Percentiles rank a stretch among this genome's conserved stretches.
phyloP scores from a whole-genome alignment of 2,888 invertebrate genomes.

The Dynastes hyllus region DNA sequence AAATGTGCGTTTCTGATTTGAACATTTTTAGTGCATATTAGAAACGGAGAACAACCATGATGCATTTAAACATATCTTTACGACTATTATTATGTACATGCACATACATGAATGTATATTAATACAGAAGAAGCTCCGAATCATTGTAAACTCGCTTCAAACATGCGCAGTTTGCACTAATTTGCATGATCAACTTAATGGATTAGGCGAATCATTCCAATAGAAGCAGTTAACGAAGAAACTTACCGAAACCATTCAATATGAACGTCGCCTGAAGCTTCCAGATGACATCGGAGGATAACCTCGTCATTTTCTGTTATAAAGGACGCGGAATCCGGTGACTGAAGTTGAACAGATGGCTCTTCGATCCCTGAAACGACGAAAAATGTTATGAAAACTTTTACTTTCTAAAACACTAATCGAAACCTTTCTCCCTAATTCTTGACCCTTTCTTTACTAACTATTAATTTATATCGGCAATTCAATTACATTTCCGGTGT shows the following conservation, averaged over 20 bases:
- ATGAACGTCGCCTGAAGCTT: constrained; percentile 79
- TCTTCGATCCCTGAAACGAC: constrained; percentile 76
- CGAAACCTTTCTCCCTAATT: constrained; percentile 49
- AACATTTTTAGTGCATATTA: background rate
- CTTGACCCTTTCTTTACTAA: too few relatives aligned
- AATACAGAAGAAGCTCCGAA: background rate
- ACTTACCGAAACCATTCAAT: constrained; percentile 80
- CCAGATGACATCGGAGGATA: constrained; percentile 78
- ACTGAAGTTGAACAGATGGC: constrained; percentile 74
- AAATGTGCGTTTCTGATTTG: background rate
- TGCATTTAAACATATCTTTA: background rate
- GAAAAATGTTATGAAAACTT: constrained; percentile 19
- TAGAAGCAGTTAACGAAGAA: constrained; percentile 11
- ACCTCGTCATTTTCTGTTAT: constrained; percentile 73
- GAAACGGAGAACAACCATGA: background rate
- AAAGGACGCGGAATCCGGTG: constrained; percentile 73
- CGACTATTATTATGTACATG: background rate
- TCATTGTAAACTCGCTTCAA: background rate
- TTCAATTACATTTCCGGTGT: too few relatives aligned
- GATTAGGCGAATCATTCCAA: background rate
- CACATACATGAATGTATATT: background rate
- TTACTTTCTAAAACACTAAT: constrained; percentile 48
- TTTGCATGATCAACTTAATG: too few relatives aligned
- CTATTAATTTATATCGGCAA: too few relatives aligned
- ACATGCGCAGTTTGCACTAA: background rate